These are phyloP conservation scores for Platycnemis pennipes DNA, from an alignment of 2,888 invertebrate species.

Conservation along the genomic window DNA sequence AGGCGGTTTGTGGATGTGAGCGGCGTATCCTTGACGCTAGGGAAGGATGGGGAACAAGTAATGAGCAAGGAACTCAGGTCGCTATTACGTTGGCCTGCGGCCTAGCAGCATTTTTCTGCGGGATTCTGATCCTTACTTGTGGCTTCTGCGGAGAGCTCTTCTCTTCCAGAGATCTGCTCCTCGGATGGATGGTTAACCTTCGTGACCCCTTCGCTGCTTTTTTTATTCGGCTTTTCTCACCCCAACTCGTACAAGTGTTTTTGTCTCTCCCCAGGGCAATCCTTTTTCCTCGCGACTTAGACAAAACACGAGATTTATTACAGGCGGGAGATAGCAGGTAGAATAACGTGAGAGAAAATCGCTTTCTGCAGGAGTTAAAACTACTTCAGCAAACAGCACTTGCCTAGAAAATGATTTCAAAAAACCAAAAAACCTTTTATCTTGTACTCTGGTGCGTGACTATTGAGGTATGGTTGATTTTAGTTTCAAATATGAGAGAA, in stretches of 20 bases:
- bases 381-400: neutral
- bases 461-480: too few species aligned
- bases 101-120: conserved; percentile 1
- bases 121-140: neutral
- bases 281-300: neutral
- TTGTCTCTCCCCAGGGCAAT: neutral
- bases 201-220: neutral
- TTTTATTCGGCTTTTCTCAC: neutral
- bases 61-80: neutral
- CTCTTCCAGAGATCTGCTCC: neutral
- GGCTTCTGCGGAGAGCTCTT: neutral
- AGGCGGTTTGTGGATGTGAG: neutral
- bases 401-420: neutral
- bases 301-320: neutral
- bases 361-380: neutral
- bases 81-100: neutral
- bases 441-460: too few species aligned
- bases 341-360: neutral
- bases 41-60: neutral
- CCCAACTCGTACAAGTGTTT: conserved; percentile 12
- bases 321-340: neutral
- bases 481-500: too few species aligned
- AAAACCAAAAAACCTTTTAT: too few species aligned
- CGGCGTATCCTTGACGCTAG: neutral
- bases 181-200: neutral